phyloP scores from a whole-genome alignment of 2,797 vertebrate species.

The Sus cebifrons region DNA sequence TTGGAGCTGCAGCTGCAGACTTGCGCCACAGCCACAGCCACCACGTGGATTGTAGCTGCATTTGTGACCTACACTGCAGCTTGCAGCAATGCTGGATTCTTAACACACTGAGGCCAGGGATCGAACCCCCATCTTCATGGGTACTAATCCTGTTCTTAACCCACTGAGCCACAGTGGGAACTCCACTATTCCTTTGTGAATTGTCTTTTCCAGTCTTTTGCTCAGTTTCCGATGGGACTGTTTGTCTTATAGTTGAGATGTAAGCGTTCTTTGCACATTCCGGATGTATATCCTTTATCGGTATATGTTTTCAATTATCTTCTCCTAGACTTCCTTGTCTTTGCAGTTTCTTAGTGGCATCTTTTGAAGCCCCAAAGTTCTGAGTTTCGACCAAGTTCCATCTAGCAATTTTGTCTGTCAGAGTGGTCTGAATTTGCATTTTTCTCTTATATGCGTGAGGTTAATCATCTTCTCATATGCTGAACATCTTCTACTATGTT shows the following conservation, averaged over 20 bases:
- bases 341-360: background rate
- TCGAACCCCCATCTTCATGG: too few species aligned
- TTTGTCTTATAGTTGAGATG: background rate
- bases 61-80: too few species aligned
- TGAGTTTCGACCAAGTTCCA: background rate
- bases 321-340: background rate
- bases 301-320: background rate
- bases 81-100: too few species aligned
- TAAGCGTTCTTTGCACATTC: background rate
- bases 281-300: background rate
- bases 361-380: background rate
- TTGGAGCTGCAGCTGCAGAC: too few species aligned
- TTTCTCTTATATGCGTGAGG: background rate
- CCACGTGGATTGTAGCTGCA: too few species aligned
- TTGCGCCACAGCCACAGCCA: too few species aligned
- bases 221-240: background rate
- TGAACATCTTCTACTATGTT: background rate
- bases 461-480: background rate
- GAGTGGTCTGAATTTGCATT: background rate
- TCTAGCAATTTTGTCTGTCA: background rate
- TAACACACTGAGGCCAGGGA: too few species aligned
- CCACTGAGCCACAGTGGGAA: too few species aligned
- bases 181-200: background rate
- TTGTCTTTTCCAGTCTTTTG: background rate
- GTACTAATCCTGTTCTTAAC: too few species aligned